Conservation (phyloP, 2,888 invertebrate species). For the Mesodorylaimus sp. region DNA sequence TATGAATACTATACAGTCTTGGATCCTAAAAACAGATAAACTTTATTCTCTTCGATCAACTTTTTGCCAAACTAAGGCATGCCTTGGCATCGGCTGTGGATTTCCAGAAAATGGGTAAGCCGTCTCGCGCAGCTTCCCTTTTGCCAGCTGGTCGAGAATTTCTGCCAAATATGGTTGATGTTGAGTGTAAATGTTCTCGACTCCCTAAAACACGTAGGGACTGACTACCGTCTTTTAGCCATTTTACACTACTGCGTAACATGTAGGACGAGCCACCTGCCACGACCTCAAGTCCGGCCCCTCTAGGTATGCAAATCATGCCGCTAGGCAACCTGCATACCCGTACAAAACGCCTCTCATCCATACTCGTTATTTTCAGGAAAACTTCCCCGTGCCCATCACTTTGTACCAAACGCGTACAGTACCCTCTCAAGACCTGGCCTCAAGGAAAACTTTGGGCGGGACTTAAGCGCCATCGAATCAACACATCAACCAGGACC, state of each 20-base stretch:
- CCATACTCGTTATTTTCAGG: no score
- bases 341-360: no score
- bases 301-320: no score
- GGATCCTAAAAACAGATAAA: constrained; percentile 43
- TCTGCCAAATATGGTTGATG: constrained; percentile 80
- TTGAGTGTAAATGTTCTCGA: constrained; percentile 97
- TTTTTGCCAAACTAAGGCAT: background rate
- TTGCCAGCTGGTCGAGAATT: constrained; percentile 68
- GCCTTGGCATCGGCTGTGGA: background rate
- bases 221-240: no score
- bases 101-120: constrained; percentile 47
- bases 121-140: constrained; percentile 68
- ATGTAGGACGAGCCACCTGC: no score
- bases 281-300: no score
- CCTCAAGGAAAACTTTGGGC: background rate
- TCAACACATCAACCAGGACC: constrained; percentile 4
- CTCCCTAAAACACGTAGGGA: constrained; percentile 81
- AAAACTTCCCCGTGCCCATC: no score
- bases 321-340: no score
- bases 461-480: background rate
- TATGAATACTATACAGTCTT: constrained; percentile 86
- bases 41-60: background rate
- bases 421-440: no score
- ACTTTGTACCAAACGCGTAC: no score
- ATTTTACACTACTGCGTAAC: no score